These are phyloP conservation scores for Invenusta paracnida DNA, from an alignment of 2,888 invertebrate genomes.

Conservation along the genomic window DNA sequence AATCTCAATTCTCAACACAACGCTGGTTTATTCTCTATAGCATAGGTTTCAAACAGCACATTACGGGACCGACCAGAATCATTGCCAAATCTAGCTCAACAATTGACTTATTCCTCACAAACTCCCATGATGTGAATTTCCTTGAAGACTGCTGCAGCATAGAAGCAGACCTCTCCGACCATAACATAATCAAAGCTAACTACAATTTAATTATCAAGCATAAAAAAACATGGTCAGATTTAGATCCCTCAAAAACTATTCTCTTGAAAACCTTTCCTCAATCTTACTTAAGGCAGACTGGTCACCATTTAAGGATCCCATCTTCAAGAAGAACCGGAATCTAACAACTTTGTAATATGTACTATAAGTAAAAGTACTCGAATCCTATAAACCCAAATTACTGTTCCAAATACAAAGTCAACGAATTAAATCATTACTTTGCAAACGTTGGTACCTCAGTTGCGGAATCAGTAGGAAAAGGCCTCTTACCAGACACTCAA, in stretches of 20 bases:
- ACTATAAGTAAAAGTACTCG: too few relatives aligned
- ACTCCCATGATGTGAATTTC: neutral
- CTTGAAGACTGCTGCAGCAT: neutral
- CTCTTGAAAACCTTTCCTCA: neutral
- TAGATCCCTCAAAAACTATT: neutral
- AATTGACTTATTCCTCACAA: neutral
- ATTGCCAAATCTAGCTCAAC: neutral
- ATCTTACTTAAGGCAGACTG: neutral
- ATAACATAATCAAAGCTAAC: neutral
- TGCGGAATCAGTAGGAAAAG: too few relatives aligned
- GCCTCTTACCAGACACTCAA: too few relatives aligned
- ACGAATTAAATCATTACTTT: too few relatives aligned
- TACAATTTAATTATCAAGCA: neutral
- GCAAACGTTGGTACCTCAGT: too few relatives aligned
- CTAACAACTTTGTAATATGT: neutral
- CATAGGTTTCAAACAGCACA: neutral
- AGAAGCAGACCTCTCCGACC: neutral
- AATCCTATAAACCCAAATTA: too few relatives aligned
- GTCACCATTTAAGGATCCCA: neutral
- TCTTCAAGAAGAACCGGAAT: neutral
- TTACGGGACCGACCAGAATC: neutral
- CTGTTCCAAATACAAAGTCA: too few relatives aligned
- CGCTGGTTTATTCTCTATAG: neutral
- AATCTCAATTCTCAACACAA: neutral
- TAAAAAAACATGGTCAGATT: neutral